Evolutionary conservation across 2,888 invertebrate species (phyloP).

Genomic region (Sericinus montela): DNA sequence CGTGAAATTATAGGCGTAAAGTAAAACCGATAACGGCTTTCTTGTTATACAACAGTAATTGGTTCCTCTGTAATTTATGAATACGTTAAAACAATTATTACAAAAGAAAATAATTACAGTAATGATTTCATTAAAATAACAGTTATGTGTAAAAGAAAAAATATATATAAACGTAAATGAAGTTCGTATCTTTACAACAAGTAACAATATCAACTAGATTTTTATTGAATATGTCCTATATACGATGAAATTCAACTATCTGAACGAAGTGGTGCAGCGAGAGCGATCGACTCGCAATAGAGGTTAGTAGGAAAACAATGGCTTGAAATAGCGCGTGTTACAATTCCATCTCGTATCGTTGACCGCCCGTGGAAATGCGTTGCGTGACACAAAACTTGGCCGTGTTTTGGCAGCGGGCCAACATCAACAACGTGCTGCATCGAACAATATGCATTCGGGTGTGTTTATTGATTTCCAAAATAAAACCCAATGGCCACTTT

Average conservation of each 20-base stretch:
- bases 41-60: not conserved
- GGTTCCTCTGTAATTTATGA: too few species aligned
- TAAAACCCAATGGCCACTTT: too few species aligned
- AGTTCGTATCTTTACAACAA: too few species aligned
- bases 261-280: too few species aligned
- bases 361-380: not conserved
- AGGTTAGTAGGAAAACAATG: slow-evolving; percentile 12
- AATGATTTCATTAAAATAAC: too few species aligned
- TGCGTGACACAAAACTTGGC: slow-evolving; percentile 2
- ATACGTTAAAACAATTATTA: too few species aligned
- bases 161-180: too few species aligned
- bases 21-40: not conserved
- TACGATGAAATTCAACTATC: too few species aligned
- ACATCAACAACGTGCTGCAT: not conserved
- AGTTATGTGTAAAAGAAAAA: too few species aligned
- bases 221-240: too few species aligned
- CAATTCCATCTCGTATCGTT: slow-evolving; percentile 3
- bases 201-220: too few species aligned
- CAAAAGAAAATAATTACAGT: too few species aligned
- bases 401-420: slow-evolving; percentile 13
- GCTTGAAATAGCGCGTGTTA: slow-evolving; percentile 11
- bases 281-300: not conserved
- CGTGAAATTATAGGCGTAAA: not conserved
- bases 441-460: not conserved
- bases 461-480: slow-evolving; percentile 3